A percentile compares a stretch with the other conserved stretches of the same genome.
phyloP scores from a whole-genome alignment of 64 coral and sea anemone species.

The Stichodactyla mertensii region DNA sequence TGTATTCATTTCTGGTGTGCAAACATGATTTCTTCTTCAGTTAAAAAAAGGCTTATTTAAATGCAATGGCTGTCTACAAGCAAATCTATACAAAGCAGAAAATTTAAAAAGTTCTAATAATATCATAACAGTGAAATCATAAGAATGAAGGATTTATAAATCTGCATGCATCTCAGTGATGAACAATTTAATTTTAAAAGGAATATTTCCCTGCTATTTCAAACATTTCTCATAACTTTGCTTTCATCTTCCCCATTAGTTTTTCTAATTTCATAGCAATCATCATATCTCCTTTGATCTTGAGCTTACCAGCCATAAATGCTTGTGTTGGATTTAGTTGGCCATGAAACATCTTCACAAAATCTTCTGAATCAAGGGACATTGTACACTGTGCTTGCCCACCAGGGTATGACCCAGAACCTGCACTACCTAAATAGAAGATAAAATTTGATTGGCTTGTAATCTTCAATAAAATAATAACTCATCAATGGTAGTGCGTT shows the following conservation, averaged over 20 bases:
- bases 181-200: too few species aligned
- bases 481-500: too few species aligned
- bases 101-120: too few species aligned
- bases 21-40: too few species aligned
- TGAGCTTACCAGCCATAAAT: constrained; percentile 75
- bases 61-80: too few species aligned
- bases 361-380: constrained; percentile 69
- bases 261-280: constrained; percentile 81
- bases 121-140: too few species aligned
- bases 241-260: constrained; percentile 75
- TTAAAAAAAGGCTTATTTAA: too few species aligned
- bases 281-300: constrained; percentile 74
- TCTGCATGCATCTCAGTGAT: too few species aligned
- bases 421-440: constrained; percentile 45
- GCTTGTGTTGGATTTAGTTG: constrained; percentile 80
- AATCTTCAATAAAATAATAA: not conserved
- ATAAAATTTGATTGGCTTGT: not conserved
- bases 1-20: too few species aligned
- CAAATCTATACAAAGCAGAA: too few species aligned
- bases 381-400: constrained; percentile 53
- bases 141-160: too few species aligned
- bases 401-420: constrained; percentile 51
- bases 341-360: constrained; percentile 83
- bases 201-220: too few species aligned
- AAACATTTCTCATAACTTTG: constrained; percentile 50